phyloP scores from a whole-genome alignment of 2,888 invertebrate species.

The Cerastis rubricosa region DNA sequence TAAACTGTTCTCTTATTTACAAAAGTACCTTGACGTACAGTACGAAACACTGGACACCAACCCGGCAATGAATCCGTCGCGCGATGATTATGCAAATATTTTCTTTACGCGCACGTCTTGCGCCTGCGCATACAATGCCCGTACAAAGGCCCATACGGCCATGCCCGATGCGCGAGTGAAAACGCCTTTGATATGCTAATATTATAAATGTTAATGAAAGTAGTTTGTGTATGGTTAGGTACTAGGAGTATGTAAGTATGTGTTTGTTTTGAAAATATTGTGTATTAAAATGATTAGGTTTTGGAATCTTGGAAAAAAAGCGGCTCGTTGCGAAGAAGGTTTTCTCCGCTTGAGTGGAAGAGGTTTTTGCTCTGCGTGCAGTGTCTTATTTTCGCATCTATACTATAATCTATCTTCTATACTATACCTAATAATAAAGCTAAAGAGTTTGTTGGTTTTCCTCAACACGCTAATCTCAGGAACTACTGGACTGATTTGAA shows the following conservation, averaged over 20 bases:
- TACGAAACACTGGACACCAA: constrained; percentile 65
- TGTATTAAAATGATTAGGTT: background rate
- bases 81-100: constrained; percentile 87
- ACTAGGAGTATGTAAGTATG: background rate
- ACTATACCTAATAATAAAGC: too few species aligned
- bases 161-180: constrained; percentile 68
- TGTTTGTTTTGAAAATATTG: background rate
- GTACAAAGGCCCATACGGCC: constrained; percentile 58
- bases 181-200: constrained; percentile 80
- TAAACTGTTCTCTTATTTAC: background rate
- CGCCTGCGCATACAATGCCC: constrained; percentile 71
- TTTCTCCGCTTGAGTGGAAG: too few species aligned
- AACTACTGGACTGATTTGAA: too few species aligned
- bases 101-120: constrained; percentile 72
- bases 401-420: too few species aligned
- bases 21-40: constrained; percentile 65
- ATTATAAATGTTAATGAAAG: constrained; percentile 67
- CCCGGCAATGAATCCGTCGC: constrained; percentile 73
- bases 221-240: constrained; percentile 51
- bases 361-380: background rate
- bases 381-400: background rate
- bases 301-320: background rate
- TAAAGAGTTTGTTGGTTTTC: too few species aligned
- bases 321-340: background rate
- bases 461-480: too few species aligned